Base-by-base conservation (phyloP, 2,113 vertebrate species). In the Caranx melampygus region DNA sequence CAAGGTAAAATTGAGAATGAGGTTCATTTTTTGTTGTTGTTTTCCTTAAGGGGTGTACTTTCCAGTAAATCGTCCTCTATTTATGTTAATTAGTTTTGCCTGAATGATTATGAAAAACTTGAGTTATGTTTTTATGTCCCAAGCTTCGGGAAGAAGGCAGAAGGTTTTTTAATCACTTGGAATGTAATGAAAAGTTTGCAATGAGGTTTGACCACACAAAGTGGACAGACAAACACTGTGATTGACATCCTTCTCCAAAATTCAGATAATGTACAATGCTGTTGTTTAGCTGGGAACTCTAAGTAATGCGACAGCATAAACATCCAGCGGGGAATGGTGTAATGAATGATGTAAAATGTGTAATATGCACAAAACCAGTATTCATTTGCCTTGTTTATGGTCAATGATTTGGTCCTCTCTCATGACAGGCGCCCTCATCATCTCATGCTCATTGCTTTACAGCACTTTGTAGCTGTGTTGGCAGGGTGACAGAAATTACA, bases 401-500 rank as follows among this genome's bases (percentile, higher is more conserved):
- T 68, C 57, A 62, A 0, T 35, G 20, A 67, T 59, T 51, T 65
- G 31, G 31, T 60, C 18, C 5, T 66, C 66, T 78, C n/a, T 67
- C 26, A 75, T 71, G 26, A 44, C 47, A 57, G 67, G 72, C 20
- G 52, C 61, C 47, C 3, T 54, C 31, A 31, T 72, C 13, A 21
- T 37, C 77, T 73, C 35, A 9, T 82, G 72, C 75, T 79, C 49
- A 68, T 78, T 69, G 58, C 54, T 80, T 49, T 42, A 69, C 76
- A 63, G 20, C 63, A 34, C 55, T 75, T 72, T 72, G 47, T 58
- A 71, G 42, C 47, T 59, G 40, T 34, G 75, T 81, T 91, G 79
- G 79, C 83, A 85, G 60, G 68, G 62, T 71, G 79, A 84, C 83
- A 51, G 52, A 72, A 86, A 79, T 9, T 47, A n/a, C 47, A 65